Evolutionary conservation across 2,888 invertebrate genomes (phyloP).

Genomic region (Ophonus ardosiacus): DNA sequence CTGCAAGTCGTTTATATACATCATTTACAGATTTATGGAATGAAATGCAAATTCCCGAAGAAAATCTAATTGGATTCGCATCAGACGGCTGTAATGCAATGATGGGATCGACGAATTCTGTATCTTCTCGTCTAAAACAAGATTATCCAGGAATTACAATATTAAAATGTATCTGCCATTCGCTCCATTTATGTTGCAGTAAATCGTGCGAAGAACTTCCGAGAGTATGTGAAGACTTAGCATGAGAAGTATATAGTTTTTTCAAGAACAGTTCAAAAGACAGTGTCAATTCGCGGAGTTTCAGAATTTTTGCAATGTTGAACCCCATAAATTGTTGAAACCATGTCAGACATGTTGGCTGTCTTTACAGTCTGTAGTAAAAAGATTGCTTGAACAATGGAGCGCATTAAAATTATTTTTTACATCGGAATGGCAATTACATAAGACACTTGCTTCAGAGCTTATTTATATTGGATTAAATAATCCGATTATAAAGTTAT

Average conservation of each 20-base stretch:
- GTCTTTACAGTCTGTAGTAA: too few species aligned
- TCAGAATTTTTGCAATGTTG: too few species aligned
- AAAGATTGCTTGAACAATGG: too few species aligned
- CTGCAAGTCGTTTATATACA: constrained; percentile 22
- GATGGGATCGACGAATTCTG: background rate
- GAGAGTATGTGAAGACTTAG: background rate
- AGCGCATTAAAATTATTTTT: too few species aligned
- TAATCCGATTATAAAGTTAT: too few species aligned
- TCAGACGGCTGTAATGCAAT: constrained; percentile 36
- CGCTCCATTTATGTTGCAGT: background rate
- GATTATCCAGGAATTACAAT: constrained; percentile 6
- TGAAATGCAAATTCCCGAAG: constrained; percentile 1
- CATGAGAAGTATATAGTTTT: background rate
- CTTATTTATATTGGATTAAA: too few species aligned
- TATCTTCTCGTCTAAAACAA: constrained; percentile 3
- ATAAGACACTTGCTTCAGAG: too few species aligned
- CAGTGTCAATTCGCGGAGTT: too few species aligned
- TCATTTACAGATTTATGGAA: constrained; percentile 30
- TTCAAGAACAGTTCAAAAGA: too few species aligned
- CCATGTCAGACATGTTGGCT: too few species aligned
- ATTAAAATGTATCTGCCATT: background rate
- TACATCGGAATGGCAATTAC: too few species aligned
- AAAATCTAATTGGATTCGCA: constrained; percentile 38
- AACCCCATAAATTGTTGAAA: too few species aligned
- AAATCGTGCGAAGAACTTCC: background rate